Conservation (phyloP, 2,888 invertebrate genomes). For the Drosophila borealis region DNA sequence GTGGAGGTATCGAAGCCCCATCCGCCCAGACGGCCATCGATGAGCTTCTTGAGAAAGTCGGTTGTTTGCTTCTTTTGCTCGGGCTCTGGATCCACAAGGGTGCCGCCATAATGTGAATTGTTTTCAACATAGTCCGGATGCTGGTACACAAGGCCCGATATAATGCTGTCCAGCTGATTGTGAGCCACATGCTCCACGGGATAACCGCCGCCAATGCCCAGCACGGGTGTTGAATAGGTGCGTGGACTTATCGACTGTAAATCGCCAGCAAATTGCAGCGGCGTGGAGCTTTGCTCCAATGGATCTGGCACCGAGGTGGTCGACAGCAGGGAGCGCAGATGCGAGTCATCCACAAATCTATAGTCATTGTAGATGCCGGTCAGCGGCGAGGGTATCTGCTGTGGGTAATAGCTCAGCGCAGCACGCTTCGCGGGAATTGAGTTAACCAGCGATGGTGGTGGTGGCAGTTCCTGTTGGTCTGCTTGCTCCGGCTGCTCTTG, state of each 20-base stretch:
- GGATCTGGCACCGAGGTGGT: conserved; percentile 72
- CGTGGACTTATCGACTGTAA: conserved; percentile 47
- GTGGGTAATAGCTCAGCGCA: conserved; percentile 45
- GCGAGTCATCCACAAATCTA: conserved; percentile 77
- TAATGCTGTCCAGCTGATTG: conserved; percentile 77
- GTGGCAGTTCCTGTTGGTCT: conserved; percentile 5
- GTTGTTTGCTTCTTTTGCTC: conserved; percentile 75
- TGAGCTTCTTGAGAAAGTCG: conserved; percentile 74
- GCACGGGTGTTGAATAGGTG: conserved; percentile 20
- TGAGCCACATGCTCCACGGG: conserved; percentile 66
- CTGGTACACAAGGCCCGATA: conserved; percentile 75
- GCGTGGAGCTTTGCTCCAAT: conserved; percentile 51
- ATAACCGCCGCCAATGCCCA: conserved; percentile 51
- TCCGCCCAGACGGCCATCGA: conserved; percentile 71
- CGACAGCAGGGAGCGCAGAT: conserved; percentile 68
- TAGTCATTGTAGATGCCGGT: conserved; percentile 63
- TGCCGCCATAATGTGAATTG: conserved; percentile 63
- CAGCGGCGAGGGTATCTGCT: conserved; percentile 55
- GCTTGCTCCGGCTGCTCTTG: not conserved
- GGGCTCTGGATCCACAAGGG: conserved; percentile 71
- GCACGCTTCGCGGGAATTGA: conserved; percentile 52
- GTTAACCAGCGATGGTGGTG: conserved; percentile 26
- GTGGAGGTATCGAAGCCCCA: conserved; percentile 65
- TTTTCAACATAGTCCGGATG: conserved; percentile 80
- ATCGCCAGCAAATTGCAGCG: conserved; percentile 70